These are phyloP conservation scores for Lepisosteus oculatus DNA, from an alignment of 2,113 vertebrate species.

Conservation along the genomic window DNA sequence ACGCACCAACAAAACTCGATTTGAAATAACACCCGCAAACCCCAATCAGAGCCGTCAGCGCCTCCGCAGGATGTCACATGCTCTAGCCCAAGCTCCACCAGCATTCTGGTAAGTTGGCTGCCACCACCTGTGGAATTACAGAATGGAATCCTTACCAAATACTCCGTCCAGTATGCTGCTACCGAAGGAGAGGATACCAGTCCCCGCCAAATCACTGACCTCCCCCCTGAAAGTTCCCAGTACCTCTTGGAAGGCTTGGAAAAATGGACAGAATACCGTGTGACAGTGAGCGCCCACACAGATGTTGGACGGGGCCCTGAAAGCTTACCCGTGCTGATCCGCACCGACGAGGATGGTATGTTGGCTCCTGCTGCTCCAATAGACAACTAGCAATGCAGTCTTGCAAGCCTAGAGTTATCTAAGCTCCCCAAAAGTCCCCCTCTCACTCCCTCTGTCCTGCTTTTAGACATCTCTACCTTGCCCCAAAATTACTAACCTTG, in stretches of 20 bases:
- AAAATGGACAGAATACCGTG: slow-evolving; percentile 96
- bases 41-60: slow-evolving; percentile 92
- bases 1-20: slow-evolving; percentile 43
- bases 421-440: slow-evolving; percentile 5
- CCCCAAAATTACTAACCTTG: slow-evolving; percentile 39
- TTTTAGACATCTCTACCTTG: slow-evolving; percentile 40
- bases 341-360: slow-evolving; percentile 99
- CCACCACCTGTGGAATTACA: slow-evolving; percentile 87
- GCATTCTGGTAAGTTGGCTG: slow-evolving; percentile 98
- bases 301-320: slow-evolving; percentile 93
- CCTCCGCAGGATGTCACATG: slow-evolving; percentile 94
- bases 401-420: slow-evolving; percentile 1
- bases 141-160: slow-evolving; percentile 92
- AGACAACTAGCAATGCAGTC: slow-evolving; percentile 44
- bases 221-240: slow-evolving; percentile 81
- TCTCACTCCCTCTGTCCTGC: slow-evolving; percentile 34
- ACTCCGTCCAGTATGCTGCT: slow-evolving; percentile 82
- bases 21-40: slow-evolving; percentile 46
- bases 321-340: slow-evolving; percentile 87
- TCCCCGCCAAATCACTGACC: slow-evolving; percentile 72
- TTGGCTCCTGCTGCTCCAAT: slow-evolving; percentile 75
- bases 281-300: slow-evolving; percentile 90
- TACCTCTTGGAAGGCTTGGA: slow-evolving; percentile 98
- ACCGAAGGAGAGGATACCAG: slow-evolving; percentile 85
- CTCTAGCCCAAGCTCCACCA: slow-evolving; percentile 94